These are phyloP conservation scores for Urophycis tenuis DNA, from an alignment of 2,797 vertebrate genomes.

Conservation along the genomic window DNA sequence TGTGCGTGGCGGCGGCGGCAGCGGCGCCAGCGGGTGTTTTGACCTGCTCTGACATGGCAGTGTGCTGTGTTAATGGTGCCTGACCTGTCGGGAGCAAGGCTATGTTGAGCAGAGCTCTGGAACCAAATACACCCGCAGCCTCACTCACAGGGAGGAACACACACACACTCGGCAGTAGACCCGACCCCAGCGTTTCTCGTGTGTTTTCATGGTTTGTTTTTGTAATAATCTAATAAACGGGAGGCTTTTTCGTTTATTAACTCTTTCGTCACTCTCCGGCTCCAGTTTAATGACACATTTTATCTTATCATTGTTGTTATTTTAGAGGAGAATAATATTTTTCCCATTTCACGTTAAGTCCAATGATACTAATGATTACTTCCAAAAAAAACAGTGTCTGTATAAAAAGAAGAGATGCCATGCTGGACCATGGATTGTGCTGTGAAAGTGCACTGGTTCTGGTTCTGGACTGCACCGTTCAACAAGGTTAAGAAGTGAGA, in stretches of 20 bases:
- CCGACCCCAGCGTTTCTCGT: no score
- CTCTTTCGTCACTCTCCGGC: background rate
- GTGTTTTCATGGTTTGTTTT: no score
- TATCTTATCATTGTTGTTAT: no score
- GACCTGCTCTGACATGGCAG: slow-evolving; percentile 57
- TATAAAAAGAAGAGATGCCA: background rate
- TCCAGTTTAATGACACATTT: background rate
- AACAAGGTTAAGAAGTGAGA: background rate
- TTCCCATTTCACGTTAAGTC: background rate
- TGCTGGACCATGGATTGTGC: background rate
- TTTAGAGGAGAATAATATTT: background rate
- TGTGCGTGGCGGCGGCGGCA: slow-evolving; percentile 22
- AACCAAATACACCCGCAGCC: background rate
- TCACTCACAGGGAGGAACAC: background rate
- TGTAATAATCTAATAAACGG: no score
- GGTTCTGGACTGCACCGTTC: no score
- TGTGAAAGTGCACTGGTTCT: background rate
- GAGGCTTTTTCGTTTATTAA: no score
- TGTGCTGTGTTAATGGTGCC: slow-evolving; percentile 62
- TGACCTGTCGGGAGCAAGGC: slow-evolving; percentile 48
- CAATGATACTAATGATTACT: background rate
- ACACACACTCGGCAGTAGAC: background rate
- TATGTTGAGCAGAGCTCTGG: slow-evolving; percentile 12
- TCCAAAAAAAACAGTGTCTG: background rate
- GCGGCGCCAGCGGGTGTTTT: slow-evolving; percentile 51